These are phyloP conservation scores for Aphelinus atriplicis DNA, from an alignment of 1,140 invertebrate genomes.

Conservation along the genomic window DNA sequence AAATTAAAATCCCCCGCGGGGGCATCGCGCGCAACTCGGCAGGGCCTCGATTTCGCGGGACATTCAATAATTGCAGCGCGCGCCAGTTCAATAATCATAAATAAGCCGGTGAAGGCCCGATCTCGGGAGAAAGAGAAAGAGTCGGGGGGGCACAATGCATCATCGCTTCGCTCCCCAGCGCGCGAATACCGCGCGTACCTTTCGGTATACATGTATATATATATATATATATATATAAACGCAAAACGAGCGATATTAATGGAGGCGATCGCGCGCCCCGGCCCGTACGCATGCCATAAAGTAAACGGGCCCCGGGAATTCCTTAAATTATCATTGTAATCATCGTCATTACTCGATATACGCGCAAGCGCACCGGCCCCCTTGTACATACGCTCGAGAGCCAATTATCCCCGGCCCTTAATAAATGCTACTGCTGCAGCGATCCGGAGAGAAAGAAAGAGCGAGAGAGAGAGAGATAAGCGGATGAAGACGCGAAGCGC, in stretches of 20 bases:
- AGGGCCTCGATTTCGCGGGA: neutral
- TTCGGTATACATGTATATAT: neutral
- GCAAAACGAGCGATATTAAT: slow-evolving; percentile 14
- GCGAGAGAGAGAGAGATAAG: too few relatives aligned
- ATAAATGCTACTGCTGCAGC: too few relatives aligned
- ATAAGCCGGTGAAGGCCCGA: neutral
- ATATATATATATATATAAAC: neutral
- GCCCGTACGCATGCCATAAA: neutral
- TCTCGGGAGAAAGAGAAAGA: neutral
- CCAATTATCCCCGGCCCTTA: neutral
- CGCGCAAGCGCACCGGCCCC: too few relatives aligned
- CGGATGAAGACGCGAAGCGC: neutral
- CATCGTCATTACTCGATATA: slow-evolving; percentile 16
- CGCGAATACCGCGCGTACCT: too few relatives aligned
- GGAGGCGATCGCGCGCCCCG: slow-evolving; percentile 9
- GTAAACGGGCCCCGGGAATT: neutral
- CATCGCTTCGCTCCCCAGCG: neutral
- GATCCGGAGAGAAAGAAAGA: too few relatives aligned
- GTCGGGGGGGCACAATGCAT: neutral
- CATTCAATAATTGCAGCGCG: slow-evolving; percentile 2
- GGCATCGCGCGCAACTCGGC: too few relatives aligned
- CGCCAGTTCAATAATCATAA: slow-evolving; percentile 25
- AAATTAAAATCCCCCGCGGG: too few relatives aligned
- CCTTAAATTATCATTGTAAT: slow-evolving; percentile 42
- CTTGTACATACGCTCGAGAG: too few relatives aligned